phyloP scores from a whole-genome alignment of 2,113 vertebrate genomes.

The Callipepla californica region DNA sequence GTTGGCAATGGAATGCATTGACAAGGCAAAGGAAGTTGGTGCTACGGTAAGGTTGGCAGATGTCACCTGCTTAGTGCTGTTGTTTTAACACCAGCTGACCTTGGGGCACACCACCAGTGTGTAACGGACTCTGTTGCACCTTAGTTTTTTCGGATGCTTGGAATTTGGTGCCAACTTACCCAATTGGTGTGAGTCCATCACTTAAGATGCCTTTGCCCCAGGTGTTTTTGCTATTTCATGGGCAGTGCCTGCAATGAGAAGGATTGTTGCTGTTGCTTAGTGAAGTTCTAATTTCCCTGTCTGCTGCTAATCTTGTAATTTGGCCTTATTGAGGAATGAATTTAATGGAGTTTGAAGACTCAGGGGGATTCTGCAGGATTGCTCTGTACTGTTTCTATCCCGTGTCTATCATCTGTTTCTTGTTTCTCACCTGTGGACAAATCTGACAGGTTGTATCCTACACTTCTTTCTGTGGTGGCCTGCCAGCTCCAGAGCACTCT shows the following conservation, averaged over 20 bases:
- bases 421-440: constrained; percentile 19
- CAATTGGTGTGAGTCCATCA: neutral
- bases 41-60: constrained; percentile 84
- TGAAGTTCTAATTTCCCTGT: neutral
- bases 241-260: neutral
- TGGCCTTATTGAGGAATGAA: neutral
- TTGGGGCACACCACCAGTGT: neutral
- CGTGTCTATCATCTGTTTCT: neutral
- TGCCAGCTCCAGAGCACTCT: constrained; percentile 93
- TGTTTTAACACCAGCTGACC: neutral
- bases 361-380: neutral
- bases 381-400: neutral
- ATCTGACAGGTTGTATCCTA: constrained; percentile 89
- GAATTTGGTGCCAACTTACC: neutral
- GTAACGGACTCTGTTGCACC: neutral
- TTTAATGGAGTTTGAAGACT: neutral
- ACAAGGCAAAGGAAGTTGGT: constrained; percentile 91
- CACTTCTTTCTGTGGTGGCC: constrained; percentile 92
- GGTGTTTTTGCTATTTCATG: neutral
- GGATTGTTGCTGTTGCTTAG: neutral
- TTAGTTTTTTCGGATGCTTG: neutral
- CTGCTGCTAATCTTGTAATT: neutral
- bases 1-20: constrained; percentile 96
- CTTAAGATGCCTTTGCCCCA: neutral
- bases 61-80: neutral